These are phyloP conservation scores for Chauna torquata DNA, from an alignment of 2,113 vertebrate species.

Conservation along the genomic window DNA sequence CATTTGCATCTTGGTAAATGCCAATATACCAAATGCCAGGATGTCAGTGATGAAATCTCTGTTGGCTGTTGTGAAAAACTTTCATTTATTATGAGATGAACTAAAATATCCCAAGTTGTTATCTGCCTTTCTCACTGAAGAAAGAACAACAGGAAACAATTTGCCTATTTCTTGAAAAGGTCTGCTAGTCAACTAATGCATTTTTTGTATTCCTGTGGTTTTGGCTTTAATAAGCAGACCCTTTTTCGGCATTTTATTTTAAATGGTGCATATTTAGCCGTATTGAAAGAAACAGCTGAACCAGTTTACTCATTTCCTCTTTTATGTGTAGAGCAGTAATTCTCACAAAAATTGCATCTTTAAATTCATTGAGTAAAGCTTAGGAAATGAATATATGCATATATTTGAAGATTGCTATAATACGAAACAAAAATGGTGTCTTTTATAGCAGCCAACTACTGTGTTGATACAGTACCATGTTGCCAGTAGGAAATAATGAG, in stretches of 20 bases:
- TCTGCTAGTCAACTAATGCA: neutral
- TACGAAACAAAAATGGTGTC: neutral
- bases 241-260: neutral
- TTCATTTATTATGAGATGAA: neutral
- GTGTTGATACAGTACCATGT: neutral
- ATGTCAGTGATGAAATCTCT: neutral
- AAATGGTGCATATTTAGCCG: neutral
- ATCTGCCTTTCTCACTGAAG: neutral
- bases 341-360: neutral
- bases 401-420: neutral
- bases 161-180: neutral
- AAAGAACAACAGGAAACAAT: slow-evolving; percentile 20
- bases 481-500: neutral
- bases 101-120: neutral
- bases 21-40: neutral
- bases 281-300: neutral
- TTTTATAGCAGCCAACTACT: neutral
- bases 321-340: neutral
- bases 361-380: neutral
- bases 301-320: neutral
- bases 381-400: neutral
- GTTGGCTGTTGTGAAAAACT: neutral
- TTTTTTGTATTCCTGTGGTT: neutral
- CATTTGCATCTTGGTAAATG: neutral
- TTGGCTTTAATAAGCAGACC: neutral